phyloP scores from a whole-genome alignment of 2,797 vertebrate genomes.

The Staurois parvus region DNA sequence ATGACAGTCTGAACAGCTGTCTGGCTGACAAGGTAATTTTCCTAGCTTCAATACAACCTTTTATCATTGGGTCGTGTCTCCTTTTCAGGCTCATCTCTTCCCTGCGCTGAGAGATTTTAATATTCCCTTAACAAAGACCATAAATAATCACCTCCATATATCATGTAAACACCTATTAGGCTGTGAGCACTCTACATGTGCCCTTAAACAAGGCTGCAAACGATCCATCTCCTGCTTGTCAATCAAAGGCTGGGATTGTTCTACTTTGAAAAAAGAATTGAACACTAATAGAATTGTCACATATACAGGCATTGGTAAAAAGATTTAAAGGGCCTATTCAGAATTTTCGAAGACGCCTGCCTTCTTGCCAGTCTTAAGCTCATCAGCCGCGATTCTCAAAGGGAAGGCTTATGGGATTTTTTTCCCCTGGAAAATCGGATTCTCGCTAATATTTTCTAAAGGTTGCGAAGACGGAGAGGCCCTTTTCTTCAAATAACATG shows the following conservation, averaged over 20 bases:
- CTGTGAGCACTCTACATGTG: not conserved
- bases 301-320: no score
- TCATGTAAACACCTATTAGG: not conserved
- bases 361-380: no score
- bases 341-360: no score
- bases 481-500: no score
- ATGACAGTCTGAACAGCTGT: slow-evolving; percentile 4
- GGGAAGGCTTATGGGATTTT: no score
- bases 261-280: no score
- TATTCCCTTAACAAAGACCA: not conserved
- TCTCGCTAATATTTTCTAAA: no score
- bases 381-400: no score
- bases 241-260: not conserved
- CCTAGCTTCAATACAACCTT: slow-evolving; percentile 5
- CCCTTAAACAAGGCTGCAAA: not conserved
- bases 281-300: no score
- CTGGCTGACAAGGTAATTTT: slow-evolving; percentile 30
- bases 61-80: slow-evolving; percentile 15
- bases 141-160: slow-evolving; percentile 16
- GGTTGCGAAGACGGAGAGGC: no score
- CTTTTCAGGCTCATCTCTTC: not conserved
- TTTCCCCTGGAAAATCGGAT: no score
- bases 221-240: not conserved
- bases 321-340: no score
- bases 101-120: not conserved